Evolutionary conservation across 1,140 invertebrate genomes (phyloP).

Genomic region (Pentalonia nigronervosa): DNA sequence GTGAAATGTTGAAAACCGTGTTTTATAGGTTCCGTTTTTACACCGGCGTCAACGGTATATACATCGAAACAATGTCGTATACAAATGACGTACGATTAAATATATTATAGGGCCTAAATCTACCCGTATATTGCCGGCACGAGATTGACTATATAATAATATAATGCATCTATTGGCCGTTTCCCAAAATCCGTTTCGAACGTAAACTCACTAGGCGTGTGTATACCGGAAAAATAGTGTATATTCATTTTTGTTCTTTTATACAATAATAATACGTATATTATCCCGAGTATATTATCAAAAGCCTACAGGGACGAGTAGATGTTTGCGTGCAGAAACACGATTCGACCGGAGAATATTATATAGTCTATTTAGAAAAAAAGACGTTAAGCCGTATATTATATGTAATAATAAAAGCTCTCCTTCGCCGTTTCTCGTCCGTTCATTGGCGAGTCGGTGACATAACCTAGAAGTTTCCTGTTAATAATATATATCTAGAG

Average conservation of each 20-base stretch:
- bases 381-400: neutral
- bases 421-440: neutral
- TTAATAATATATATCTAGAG: neutral
- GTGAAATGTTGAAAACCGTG: neutral
- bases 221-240: neutral
- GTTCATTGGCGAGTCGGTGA: neutral
- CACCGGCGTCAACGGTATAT: neutral
- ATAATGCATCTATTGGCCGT: neutral
- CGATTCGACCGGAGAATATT: neutral
- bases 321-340: neutral
- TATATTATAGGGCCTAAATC: neutral
- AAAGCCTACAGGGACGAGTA: neutral
- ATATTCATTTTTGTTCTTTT: neutral
- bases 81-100: neutral
- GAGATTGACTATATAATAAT: neutral
- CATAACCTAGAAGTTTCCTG: neutral
- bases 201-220: neutral
- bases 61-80: neutral
- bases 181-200: slow-evolving; percentile 7
- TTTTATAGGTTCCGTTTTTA: neutral
- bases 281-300: neutral
- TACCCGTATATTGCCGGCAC: slow-evolving; percentile 16
- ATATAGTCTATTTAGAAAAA: neutral
- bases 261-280: neutral
- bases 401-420: neutral